Evolutionary conservation across 2,797 vertebrate genomes (phyloP).

Genomic region (Cephalopachus bancanus): DNA sequence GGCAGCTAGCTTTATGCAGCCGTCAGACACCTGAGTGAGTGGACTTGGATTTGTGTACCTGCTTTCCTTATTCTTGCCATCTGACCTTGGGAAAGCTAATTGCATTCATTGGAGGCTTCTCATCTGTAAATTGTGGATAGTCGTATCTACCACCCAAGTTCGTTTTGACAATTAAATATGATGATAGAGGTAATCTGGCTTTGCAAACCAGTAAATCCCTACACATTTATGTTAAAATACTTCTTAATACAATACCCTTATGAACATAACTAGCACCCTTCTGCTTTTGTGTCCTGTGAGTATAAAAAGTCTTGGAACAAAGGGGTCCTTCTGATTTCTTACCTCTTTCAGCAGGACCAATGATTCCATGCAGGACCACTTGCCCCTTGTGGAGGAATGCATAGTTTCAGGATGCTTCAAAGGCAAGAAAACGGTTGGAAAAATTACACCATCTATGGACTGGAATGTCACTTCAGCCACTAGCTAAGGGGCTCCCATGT

Average conservation of each 20-base stretch:
- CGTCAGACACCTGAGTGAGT: accelerated
- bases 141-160: background rate
- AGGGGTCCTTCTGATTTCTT: accelerated
- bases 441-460: background rate
- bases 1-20: background rate
- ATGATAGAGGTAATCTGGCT: background rate
- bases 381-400: background rate
- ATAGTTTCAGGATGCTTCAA: background rate
- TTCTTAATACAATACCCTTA: too few relatives aligned
- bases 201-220: background rate
- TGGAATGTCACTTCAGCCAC: background rate
- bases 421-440: background rate
- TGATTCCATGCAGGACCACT: background rate
- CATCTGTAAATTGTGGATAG: background rate
- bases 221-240: background rate
- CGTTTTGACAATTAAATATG: background rate
- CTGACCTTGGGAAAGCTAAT: too few relatives aligned
- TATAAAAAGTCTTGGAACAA: accelerated
- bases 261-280: background rate
- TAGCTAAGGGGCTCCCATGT: background rate
- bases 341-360: accelerated
- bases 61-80: accelerated
- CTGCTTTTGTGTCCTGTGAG: too few relatives aligned
- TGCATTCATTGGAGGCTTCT: background rate
- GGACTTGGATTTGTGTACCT: background rate